A percentile compares a stretch with the other conserved stretches of the same genome.
phyloP scores from a whole-genome alignment of 2,888 invertebrate species.

The Polietes domitor region DNA sequence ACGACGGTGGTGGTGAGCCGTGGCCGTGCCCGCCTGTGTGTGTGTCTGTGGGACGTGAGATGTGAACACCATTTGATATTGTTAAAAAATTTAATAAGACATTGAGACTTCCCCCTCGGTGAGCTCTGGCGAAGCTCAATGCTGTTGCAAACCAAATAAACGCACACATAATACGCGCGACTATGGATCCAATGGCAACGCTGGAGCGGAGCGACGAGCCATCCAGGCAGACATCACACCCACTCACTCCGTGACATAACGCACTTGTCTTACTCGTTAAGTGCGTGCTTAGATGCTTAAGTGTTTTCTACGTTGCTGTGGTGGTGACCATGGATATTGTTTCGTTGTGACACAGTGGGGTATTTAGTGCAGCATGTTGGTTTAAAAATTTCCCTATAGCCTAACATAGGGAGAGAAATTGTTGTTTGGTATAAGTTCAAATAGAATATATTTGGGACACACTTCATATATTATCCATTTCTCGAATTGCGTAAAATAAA shows the following conservation, averaged over 20 bases:
- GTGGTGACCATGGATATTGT: conserved; percentile 21
- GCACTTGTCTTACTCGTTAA: conserved; percentile 48
- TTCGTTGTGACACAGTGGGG: conserved; percentile 19
- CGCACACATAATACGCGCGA: conserved; percentile 14
- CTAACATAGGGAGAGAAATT: no score
- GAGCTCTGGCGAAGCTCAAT: not conserved
- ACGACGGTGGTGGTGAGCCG: not conserved
- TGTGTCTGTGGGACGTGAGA: not conserved
- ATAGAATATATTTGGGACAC: no score
- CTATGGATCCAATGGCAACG: not conserved
- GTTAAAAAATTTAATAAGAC: conserved; percentile 57
- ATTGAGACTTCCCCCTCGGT: conserved; percentile 28
- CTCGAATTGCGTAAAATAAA: no score
- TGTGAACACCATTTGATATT: conserved; percentile 41
- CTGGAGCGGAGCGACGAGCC: not conserved
- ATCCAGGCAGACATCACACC: not conserved
- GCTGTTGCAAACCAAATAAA: conserved; percentile 28
- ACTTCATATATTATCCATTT: no score
- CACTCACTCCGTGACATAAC: conserved; percentile 22
- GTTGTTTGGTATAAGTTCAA: no score
- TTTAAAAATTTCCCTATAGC: no score
- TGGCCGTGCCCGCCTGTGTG: not conserved
- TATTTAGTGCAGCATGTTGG: no score
- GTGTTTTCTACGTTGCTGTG: conserved; percentile 33
- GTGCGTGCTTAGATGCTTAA: conserved; percentile 56